A percentile compares a stretch with the other conserved stretches of the same genome.
Evolutionary conservation across 1,140 invertebrate species (phyloP).

Genomic region (Choristoneura fumiferana): DNA sequence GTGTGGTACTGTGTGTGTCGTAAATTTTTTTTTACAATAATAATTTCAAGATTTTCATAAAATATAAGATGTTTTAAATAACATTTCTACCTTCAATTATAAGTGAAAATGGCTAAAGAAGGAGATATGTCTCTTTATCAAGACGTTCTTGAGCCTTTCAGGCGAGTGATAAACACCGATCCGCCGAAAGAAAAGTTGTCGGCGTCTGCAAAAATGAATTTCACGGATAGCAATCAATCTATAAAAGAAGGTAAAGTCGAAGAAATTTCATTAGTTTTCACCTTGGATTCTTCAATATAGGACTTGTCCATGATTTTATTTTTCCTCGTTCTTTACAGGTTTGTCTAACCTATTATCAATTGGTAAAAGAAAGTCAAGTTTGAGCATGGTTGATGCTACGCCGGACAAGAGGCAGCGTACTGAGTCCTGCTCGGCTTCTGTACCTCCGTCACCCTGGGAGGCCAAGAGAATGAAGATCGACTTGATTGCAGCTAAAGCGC

Average conservation of each 20-base stretch:
- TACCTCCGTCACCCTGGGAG: slow-evolving; percentile 80
- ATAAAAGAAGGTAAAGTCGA: slow-evolving; percentile 61
- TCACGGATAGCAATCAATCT: slow-evolving; percentile 69
- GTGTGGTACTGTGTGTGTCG: too few relatives aligned
- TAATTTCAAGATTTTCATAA: too few relatives aligned
- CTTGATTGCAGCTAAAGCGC: slow-evolving; percentile 80
- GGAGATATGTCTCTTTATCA: slow-evolving; percentile 71
- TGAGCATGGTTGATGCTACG: slow-evolving; percentile 39
- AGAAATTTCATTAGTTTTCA: neutral
- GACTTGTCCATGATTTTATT: slow-evolving; percentile 13
- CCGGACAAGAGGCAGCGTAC: slow-evolving; percentile 54
- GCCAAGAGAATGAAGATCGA: slow-evolving; percentile 80
- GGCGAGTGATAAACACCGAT: slow-evolving; percentile 69
- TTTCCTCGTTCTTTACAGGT: slow-evolving; percentile 41
- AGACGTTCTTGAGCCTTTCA: slow-evolving; percentile 72
- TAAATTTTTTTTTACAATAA: too few relatives aligned
- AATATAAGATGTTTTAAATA: slow-evolving; percentile 1
- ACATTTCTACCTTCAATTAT: neutral
- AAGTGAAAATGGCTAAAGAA: slow-evolving; percentile 63
- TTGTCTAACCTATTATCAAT: slow-evolving; percentile 48
- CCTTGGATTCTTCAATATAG: neutral
- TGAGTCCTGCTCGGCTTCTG: slow-evolving; percentile 36
- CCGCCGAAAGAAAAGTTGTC: slow-evolving; percentile 67
- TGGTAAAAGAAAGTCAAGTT: slow-evolving; percentile 61
- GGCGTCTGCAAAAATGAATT: slow-evolving; percentile 64